A percentile compares a stretch with the other conserved stretches of the same genome.
Conservation (phyloP, 2,888 invertebrate genomes). For the Drosophila hamatofila region DNA sequence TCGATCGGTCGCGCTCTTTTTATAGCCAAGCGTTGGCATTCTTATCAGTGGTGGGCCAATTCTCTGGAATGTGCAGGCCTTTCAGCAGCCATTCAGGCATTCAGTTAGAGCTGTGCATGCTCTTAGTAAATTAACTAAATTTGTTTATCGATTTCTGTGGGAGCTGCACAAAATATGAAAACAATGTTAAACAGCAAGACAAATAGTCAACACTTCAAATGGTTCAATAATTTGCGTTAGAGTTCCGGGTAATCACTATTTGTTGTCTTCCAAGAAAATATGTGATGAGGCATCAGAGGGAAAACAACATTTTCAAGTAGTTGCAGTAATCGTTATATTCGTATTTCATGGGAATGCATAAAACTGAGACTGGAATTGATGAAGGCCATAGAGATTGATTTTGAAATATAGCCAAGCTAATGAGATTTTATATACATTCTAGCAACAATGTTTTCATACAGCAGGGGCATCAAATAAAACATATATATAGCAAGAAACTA, state of each 20-base stretch:
- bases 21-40: slow-evolving; percentile 21
- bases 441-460: no score
- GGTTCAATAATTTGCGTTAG: neutral
- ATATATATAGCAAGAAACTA: no score
- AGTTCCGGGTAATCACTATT: slow-evolving; percentile 6
- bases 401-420: neutral
- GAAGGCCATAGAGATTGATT: neutral
- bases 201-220: slow-evolving; percentile 5
- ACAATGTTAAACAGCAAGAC: neutral
- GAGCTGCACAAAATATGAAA: neutral
- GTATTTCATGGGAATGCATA: neutral
- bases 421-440: no score
- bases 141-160: slow-evolving; percentile 10
- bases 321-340: neutral
- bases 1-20: slow-evolving; percentile 2
- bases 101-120: slow-evolving; percentile 13
- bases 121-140: slow-evolving; percentile 41
- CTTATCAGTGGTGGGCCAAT: slow-evolving; percentile 36
- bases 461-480: no score
- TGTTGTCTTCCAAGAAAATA: neutral
- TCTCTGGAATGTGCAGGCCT: slow-evolving; percentile 18
- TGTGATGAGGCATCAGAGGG: neutral
- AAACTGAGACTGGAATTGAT: neutral
- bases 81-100: neutral
- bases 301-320: neutral